Conservation (phyloP, 2,888 invertebrate genomes). For the Lysandra bellargus region DNA sequence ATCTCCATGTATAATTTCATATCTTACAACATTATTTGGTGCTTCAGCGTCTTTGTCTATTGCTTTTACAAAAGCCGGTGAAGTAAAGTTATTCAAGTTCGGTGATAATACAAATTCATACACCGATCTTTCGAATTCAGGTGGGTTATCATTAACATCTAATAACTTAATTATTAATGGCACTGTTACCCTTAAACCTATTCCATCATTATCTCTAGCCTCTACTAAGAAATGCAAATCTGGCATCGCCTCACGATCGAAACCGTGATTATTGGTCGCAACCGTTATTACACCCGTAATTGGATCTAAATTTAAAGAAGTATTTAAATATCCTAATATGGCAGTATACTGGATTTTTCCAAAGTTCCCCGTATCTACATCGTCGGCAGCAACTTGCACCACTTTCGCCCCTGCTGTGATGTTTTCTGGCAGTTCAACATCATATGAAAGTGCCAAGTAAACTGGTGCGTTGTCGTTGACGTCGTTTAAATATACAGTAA, state of each 20-base stretch:
- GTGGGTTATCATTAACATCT: constrained; percentile 92
- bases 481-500: constrained; percentile 90
- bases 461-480: constrained; percentile 93
- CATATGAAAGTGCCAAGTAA: constrained; percentile 87
- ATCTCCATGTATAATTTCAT: constrained; percentile 90
- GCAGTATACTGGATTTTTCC: constrained; percentile 89
- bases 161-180: constrained; percentile 87
- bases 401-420: constrained; percentile 87
- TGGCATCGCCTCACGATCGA: constrained; percentile 91
- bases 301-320: constrained; percentile 88
- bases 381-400: constrained; percentile 88
- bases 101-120: constrained; percentile 91
- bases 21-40: constrained; percentile 92
- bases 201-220: constrained; percentile 92
- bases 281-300: constrained; percentile 90
- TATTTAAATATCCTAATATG: constrained; percentile 88
- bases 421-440: constrained; percentile 89
- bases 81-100: constrained; percentile 87
- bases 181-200: constrained; percentile 87
- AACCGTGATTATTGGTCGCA: constrained; percentile 85
- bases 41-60: constrained; percentile 90
- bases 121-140: constrained; percentile 87
- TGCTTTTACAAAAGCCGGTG: constrained; percentile 90
- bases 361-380: constrained; percentile 88
- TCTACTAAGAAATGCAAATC: constrained; percentile 90